These are phyloP conservation scores for Stegastes partitus DNA, from an alignment of 2,113 vertebrate genomes.

Conservation along the genomic window DNA sequence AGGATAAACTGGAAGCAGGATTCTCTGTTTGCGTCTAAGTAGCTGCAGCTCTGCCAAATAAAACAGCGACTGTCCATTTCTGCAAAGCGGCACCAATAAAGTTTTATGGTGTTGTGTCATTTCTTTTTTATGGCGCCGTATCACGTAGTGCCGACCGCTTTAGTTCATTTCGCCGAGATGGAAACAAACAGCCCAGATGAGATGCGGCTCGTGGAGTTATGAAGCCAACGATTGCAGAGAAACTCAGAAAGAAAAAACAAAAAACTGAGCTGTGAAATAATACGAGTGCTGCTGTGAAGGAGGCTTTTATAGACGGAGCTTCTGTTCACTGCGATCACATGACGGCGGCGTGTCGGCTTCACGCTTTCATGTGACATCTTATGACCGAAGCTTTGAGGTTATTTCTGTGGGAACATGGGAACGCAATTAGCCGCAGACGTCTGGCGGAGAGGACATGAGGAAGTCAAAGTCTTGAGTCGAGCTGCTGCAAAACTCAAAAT, in stretches of 20 bases:
- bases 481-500: no score
- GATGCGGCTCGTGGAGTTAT: constrained; percentile 34
- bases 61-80: constrained; percentile 59
- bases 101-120: constrained; percentile 62
- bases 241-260: not conserved
- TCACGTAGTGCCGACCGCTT: constrained; percentile 46
- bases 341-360: no score
- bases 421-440: constrained; percentile 15
- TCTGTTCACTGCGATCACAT: not conserved
- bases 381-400: not conserved
- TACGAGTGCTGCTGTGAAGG: not conserved
- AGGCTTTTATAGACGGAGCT: not conserved
- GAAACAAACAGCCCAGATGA: constrained; percentile 52
- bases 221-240: constrained; percentile 29
- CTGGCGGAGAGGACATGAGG: no score
- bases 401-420: constrained; percentile 18
- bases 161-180: constrained; percentile 55
- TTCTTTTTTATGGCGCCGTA: constrained; percentile 61
- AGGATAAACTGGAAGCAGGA: constrained; percentile 13
- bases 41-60: constrained; percentile 38
- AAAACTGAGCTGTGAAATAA: not conserved
- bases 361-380: no score
- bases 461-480: no score
- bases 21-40: constrained; percentile 41
- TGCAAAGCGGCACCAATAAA: constrained; percentile 58